Conservation (phyloP, 2,797 vertebrate species). For the Gymnothorax javanicus region DNA sequence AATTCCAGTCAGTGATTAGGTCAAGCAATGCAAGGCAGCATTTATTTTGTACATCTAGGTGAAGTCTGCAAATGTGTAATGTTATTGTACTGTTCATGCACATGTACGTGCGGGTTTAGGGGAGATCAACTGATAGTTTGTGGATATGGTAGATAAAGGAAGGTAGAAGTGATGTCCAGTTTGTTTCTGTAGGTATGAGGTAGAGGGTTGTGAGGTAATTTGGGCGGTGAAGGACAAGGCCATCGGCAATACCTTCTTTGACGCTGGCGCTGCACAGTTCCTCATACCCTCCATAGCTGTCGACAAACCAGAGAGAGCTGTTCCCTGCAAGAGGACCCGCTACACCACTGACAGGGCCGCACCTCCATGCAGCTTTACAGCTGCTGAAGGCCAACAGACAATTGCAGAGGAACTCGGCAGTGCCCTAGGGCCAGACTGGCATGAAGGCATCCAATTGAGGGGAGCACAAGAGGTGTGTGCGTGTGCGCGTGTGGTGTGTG, state of each 20-base stretch:
- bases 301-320: conserved; percentile 65
- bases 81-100: background rate
- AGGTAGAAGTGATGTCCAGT: background rate
- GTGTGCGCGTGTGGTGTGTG: background rate
- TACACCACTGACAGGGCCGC: conserved; percentile 73
- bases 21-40: background rate
- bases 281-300: conserved; percentile 81
- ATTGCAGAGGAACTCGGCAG: conserved; percentile 74
- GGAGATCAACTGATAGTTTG: too few species aligned
- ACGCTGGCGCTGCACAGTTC: conserved; percentile 92
- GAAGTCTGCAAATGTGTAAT: background rate
- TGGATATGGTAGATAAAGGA: background rate
- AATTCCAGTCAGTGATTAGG: background rate
- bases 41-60: background rate
- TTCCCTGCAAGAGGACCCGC: conserved; percentile 80
- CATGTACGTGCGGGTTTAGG: background rate
- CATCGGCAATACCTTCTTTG: conserved; percentile 96
- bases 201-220: conserved; percentile 90
- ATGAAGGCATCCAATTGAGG: conserved; percentile 81
- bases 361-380: conserved; percentile 57
- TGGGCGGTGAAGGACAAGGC: conserved; percentile 96
- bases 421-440: conserved; percentile 95
- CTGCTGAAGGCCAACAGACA: conserved; percentile 42
- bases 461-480: conserved; percentile 79
- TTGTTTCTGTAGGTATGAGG: conserved; percentile 78